Evolutionary conservation across 2,888 invertebrate genomes (phyloP).

Genomic region (Sphinx pinastri): DNA sequence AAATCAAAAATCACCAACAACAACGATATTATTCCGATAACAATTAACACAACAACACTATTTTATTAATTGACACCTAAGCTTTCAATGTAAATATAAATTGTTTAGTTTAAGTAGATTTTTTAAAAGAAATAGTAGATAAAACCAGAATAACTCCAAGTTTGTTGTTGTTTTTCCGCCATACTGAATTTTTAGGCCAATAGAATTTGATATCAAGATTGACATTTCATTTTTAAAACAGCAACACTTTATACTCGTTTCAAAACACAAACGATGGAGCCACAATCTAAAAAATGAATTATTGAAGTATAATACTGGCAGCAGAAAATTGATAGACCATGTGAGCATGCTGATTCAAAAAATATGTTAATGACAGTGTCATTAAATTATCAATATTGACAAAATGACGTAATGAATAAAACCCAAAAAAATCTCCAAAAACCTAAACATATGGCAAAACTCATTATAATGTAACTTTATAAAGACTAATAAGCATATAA

Average conservation of each 20-base stretch:
- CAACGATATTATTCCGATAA: not conserved
- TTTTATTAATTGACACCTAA: not conserved
- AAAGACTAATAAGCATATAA: constrained; percentile 56
- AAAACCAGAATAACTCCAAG: too few relatives aligned
- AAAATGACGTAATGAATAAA: constrained; percentile 71
- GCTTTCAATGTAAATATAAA: not conserved
- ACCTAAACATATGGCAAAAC: constrained; percentile 69
- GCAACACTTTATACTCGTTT: not conserved
- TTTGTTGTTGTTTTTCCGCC: constrained; percentile 31
- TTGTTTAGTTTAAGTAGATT: not conserved
- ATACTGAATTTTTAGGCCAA: constrained; percentile 22
- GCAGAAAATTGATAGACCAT: not conserved
- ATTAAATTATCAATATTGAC: constrained; percentile 45
- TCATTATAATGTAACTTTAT: constrained; percentile 72
- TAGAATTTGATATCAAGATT: constrained; percentile 12
- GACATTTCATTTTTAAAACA: constrained; percentile 2
- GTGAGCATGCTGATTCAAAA: constrained; percentile 55
- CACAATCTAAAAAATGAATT: too few relatives aligned
- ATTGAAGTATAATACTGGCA: constrained; percentile 2
- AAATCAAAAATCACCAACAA: not conserved
- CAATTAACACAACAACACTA: not conserved
- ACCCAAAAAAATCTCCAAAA: constrained; percentile 57
- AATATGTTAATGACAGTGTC: constrained; percentile 44
- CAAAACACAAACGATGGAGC: not conserved
- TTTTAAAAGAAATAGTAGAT: too few relatives aligned